Base-by-base conservation (phyloP, 2,888 invertebrate genomes). In the Amiota communis region DNA sequence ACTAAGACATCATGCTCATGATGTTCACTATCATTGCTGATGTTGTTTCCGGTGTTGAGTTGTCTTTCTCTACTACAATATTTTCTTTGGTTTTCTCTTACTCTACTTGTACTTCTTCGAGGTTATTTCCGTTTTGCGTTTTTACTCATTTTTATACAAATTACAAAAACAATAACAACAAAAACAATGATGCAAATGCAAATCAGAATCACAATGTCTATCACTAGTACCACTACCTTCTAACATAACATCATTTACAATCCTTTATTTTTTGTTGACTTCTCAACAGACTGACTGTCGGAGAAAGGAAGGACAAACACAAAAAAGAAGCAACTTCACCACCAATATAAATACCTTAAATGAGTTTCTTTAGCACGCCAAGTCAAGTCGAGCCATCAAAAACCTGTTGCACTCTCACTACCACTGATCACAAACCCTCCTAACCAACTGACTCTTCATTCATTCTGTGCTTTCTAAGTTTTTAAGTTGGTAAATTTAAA, bases 21-120 rank as follows among this genome's bases (percentile, higher is more conserved):
- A 56, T 72, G 75, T 76, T 67, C 77, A 77, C 78, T 81, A 81
- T 80, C 82, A 81, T 79, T 80, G 77, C 77, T 79, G 82, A 75
- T 79, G 80, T 77, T 77, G 81, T 75, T 77, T 77, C 59, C 64
- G 70, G 49, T 71, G 70, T 13, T 23, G 23, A 23, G 23, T 23
- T 49, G 46, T 46, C 20, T 59, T 15, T 3, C 59, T 23, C 23
- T 23, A 23, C 23, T 23, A 23, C n/a, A n/a, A n/a, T n/a, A n/a
- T n/a, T 12, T 59, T 12, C 59, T 17, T 0, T 23, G 1, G 3
- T 3, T 23, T 3, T 23, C 3, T 23, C 3, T 3, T 23, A 2
- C 3, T 23, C 23, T 23, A 23, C 3, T n/a, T 17, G 53, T 23
- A 23, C 23, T 8, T 10, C 23, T 8, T 10, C 46, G 13, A 51